Evolutionary conservation across 1,140 invertebrate species (phyloP), one percentile per base, ranked within the genome.

Genomic region (Plectrocnemia conspersa): DNA sequence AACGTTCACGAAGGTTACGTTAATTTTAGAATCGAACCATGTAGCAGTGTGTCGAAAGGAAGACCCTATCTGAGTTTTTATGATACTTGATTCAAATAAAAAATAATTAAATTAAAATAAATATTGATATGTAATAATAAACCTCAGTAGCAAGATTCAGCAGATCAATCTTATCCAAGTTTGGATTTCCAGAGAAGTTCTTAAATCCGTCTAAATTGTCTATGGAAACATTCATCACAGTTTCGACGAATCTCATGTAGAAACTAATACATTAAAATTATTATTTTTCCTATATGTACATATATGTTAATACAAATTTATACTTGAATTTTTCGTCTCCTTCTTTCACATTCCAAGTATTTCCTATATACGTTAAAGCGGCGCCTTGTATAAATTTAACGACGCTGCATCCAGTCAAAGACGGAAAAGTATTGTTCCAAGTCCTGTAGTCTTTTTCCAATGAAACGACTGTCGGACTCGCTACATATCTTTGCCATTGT

Each of bases 381-480:
- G 25, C 29, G 2, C 4, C 35, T 3, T 46, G 41, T 56, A 70
- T 63, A 6, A 64, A 46, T 60, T 65, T 64, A 16, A 75, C 63
- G 40, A 65, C 45, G 48, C 71, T 66, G 63, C 79, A 81, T 36
- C 71, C 69, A 0, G 79, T 81, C 7, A 75, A 64, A 2, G 73
- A 74, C 2, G 78, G 77, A 63, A 81, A 71, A n/a, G 68, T 67
- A 59, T 75, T 77, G 41, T 69, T 65, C 80, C 80, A 82, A 36
- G 72, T 74, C 46, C 75, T 59, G 59, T 73, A 82, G 65, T 82
- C 75, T 61, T 80, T 82, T 58, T 81, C 74, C 50, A 82, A 63
- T 0, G 79, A 77, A 10, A 81, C 74, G 0, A 82, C 79, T 0
- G 79, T 81, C 0, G 80, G 79, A 63, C 76, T 81, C 11, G 74